Percentiles rank a stretch among this genome's conserved stretches.
Conservation (phyloP, 2,113 vertebrate species). For the Macroglossus sobrinus region DNA sequence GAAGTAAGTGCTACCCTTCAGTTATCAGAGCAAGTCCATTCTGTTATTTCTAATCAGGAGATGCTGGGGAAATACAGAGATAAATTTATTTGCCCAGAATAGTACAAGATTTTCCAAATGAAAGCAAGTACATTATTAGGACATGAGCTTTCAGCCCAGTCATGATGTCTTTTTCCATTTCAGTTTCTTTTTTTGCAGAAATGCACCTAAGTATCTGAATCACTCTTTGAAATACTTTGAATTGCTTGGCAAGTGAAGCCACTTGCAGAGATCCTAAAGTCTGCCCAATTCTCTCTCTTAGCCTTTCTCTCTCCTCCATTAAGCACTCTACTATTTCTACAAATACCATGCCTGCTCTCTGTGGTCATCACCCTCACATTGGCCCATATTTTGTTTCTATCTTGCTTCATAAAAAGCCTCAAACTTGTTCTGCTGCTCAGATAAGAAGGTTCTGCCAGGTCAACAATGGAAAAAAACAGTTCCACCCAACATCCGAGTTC, state of each 20-base stretch:
- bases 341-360: constrained; percentile 46
- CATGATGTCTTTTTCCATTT: neutral
- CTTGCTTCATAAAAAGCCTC: constrained; percentile 30
- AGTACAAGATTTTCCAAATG: constrained; percentile 4
- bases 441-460: constrained; percentile 57
- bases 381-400: constrained; percentile 46
- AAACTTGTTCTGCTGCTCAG: constrained; percentile 58
- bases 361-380: neutral
- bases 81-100: constrained; percentile 15
- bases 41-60: constrained; percentile 14
- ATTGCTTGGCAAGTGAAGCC: neutral
- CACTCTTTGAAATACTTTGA: neutral
- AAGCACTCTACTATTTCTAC: neutral
- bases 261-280: neutral
- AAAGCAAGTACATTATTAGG: neutral
- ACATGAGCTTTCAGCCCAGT: neutral
- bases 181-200: constrained; percentile 20
- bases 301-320: neutral
- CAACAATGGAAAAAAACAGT: constrained; percentile 68
- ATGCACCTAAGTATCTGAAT: neutral
- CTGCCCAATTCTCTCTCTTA: neutral
- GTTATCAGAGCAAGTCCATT: neutral
- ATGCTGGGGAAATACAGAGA: neutral
- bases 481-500: constrained; percentile 22
- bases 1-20: neutral